Base-by-base conservation (phyloP, 2,797 vertebrate species). In the Crocidura indochinensis region DNA sequence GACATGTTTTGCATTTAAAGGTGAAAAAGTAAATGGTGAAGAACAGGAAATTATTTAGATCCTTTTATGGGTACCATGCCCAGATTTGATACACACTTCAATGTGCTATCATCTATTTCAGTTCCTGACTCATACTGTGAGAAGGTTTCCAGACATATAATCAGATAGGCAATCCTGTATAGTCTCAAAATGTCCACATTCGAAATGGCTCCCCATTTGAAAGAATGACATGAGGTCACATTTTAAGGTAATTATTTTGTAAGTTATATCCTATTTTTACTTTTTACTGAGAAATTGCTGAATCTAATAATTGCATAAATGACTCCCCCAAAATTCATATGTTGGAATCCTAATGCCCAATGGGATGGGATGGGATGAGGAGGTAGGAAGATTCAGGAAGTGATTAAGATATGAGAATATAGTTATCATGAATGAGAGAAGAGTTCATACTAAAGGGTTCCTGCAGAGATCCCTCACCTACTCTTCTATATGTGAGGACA, bases 231-330 rank as follows among this genome's bases (percentile, higher is more conserved):
- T 29, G 10, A 24, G 15, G 27, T 17, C 27, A 78, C n/a, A 7
- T 44, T 46, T 82, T 53, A 60, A 76, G 92, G 82, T 15, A 38
- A 27, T n/a, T 73, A 20, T 92, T 84, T 29, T 85, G 24, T 5
- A 68, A 68, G 49, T 7, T 4, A 0, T 8, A 8, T 27, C 10
- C 14, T 2, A 20, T 79, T 67, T 88, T 68, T 27, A 74, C 15
- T 78, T 49, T 44, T 1, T n/a, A 11, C 1, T 2, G 29, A 2
- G 44, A 68, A 72, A 73, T 64, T 62, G 72, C 7, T 1, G 38
- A 71, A 24, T 29, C 22, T 15, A 49, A 11, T 78, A 62, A 22
- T 49, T 27, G 9, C 29, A 9, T 78, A 20, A 87, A 71, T 20
- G 10, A 31, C 11, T n/a, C 15, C 22, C 68, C 22, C 53, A 49